Evolutionary conservation across 2,113 vertebrate species (phyloP).

Genomic region (Mesembrinibis cayennensis): DNA sequence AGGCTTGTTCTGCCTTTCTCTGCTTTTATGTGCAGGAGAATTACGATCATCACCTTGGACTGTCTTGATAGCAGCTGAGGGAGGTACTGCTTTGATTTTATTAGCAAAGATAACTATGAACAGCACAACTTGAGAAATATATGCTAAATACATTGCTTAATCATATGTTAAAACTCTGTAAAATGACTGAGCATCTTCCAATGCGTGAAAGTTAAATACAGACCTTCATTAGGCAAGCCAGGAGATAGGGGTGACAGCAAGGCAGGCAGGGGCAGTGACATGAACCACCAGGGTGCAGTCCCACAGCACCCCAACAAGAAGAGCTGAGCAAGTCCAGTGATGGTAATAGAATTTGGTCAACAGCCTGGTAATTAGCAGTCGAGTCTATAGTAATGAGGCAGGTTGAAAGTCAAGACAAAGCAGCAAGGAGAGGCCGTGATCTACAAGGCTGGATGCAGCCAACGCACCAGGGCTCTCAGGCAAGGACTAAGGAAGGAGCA

Average conservation of each 20-base stretch:
- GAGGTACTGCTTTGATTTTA: constrained; percentile 1
- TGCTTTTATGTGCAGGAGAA: constrained; percentile 25
- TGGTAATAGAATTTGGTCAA: neutral
- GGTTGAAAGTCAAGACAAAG: neutral
- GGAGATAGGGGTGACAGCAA: neutral
- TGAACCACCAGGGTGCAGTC: neutral
- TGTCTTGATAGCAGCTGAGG: neutral
- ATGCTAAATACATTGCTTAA: neutral
- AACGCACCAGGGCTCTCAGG: neutral
- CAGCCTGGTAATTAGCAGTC: neutral
- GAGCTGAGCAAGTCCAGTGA: neutral
- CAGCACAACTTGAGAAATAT: neutral
- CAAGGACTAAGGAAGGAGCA: neutral
- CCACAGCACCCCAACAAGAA: neutral
- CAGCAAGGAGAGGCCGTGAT: neutral
- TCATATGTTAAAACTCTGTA: neutral
- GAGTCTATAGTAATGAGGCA: neutral
- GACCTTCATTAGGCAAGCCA: neutral
- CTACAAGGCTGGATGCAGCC: neutral
- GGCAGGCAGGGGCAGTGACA: neutral
- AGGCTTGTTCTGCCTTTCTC: neutral
- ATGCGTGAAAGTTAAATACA: neutral
- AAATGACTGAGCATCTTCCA: neutral
- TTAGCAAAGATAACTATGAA: neutral
- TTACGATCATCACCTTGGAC: constrained; percentile 9